Conservation (phyloP, 35 echinoderm and acorn worm species). For the Hemicentrotus pulcherrimus region DNA sequence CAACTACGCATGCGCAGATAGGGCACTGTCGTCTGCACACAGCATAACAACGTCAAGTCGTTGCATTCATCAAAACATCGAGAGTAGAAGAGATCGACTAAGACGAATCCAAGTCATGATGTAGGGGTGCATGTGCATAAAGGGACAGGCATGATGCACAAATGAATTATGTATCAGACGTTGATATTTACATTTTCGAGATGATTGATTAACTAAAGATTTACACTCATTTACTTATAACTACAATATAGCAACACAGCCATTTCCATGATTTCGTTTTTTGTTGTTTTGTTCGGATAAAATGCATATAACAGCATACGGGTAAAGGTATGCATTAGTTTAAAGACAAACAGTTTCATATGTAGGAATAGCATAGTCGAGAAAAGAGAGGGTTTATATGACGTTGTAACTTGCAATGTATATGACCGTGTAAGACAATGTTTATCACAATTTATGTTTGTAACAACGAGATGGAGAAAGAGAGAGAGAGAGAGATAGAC, state of each 20-base stretch:
- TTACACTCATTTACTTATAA: neutral
- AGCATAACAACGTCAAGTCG: neutral
- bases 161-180: neutral
- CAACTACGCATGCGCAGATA: neutral
- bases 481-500: neutral
- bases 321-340: too few species aligned
- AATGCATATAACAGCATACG: too few species aligned
- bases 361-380: too few species aligned
- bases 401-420: too few species aligned
- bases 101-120: neutral
- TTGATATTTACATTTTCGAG: neutral
- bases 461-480: too few species aligned
- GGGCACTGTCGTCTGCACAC: neutral
- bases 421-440: too few species aligned
- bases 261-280: neutral
- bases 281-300: too few species aligned
- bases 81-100: neutral
- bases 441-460: too few species aligned
- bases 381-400: too few species aligned
- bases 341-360: too few species aligned
- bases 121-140: neutral
- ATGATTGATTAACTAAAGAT: neutral
- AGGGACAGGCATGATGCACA: neutral
- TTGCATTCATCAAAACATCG: neutral
- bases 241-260: neutral